A percentile compares a stretch with the other conserved stretches of the same genome.
phyloP scores from a whole-genome alignment of 2,888 invertebrate species.

The Drosophila putrida region DNA sequence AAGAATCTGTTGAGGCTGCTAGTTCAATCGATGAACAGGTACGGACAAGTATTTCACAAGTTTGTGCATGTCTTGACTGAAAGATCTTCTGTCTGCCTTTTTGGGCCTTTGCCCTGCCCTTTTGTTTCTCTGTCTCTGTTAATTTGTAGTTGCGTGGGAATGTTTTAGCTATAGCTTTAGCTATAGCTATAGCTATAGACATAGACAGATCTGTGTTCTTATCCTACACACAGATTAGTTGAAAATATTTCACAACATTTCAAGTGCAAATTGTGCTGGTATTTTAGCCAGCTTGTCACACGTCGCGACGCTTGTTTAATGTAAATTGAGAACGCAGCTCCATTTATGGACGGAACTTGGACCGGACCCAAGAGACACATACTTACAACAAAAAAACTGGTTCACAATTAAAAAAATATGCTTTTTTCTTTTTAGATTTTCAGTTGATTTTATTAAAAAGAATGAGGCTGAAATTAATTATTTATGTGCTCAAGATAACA shows the following conservation, averaged over 20 bases:
- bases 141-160: constrained; percentile 57
- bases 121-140: constrained; percentile 33
- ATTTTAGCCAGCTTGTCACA: constrained; percentile 56
- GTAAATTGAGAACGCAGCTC: constrained; percentile 63
- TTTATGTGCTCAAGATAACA: constrained; percentile 69
- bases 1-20: constrained; percentile 23
- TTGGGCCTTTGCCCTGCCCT: constrained; percentile 32
- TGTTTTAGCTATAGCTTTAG: constrained; percentile 3
- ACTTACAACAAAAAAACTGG: constrained; percentile 53
- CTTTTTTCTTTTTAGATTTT: constrained; percentile 49
- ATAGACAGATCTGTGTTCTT: constrained; percentile 16
- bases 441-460: constrained; percentile 40
- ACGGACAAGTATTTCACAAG: constrained; percentile 65
- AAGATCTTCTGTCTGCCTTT: constrained; percentile 9
- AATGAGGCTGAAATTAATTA: constrained; percentile 74
- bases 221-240: constrained; percentile 56
- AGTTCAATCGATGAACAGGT: constrained; percentile 41
- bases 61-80: constrained; percentile 53
- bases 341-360: constrained; percentile 66
- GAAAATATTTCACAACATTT: constrained; percentile 68
- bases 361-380: constrained; percentile 27
- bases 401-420: constrained; percentile 72
- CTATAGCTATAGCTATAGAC: background rate
- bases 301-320: constrained; percentile 57
- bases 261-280: constrained; percentile 54